phyloP scores from a whole-genome alignment of 2,888 invertebrate genomes.

The Nephrotoma appendiculata region DNA sequence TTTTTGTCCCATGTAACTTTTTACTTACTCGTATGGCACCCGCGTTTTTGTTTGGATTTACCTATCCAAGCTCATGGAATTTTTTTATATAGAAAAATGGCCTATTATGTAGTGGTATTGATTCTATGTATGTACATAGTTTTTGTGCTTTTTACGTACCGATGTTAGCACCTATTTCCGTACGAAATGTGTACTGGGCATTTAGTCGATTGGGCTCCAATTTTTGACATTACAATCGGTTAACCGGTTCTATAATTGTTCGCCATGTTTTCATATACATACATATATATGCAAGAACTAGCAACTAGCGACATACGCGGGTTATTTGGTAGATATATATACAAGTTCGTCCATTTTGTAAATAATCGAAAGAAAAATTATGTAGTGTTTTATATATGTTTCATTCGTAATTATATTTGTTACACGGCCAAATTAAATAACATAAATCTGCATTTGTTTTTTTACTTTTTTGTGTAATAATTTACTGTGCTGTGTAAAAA shows the following conservation, averaged over 20 bases:
- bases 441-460: neutral
- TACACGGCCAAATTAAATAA: neutral
- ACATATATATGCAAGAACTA: neutral
- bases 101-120: too few relatives aligned
- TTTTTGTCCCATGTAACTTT: too few relatives aligned
- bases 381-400: neutral
- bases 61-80: too few relatives aligned
- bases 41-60: too few relatives aligned
- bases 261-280: neutral
- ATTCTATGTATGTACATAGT: too few relatives aligned
- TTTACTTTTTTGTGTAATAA: neutral
- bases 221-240: too few relatives aligned
- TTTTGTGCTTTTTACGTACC: too few relatives aligned
- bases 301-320: neutral
- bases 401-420: neutral
- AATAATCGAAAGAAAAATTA: neutral
- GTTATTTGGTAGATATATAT: neutral
- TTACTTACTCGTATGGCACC: too few relatives aligned
- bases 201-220: too few relatives aligned
- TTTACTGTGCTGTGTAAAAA: neutral
- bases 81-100: too few relatives aligned
- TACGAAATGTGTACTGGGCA: too few relatives aligned
- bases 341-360: neutral
- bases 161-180: too few relatives aligned
- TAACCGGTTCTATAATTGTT: neutral